phyloP scores from a whole-genome alignment of 2,888 invertebrate species.

The Eupithecia inturbata region DNA sequence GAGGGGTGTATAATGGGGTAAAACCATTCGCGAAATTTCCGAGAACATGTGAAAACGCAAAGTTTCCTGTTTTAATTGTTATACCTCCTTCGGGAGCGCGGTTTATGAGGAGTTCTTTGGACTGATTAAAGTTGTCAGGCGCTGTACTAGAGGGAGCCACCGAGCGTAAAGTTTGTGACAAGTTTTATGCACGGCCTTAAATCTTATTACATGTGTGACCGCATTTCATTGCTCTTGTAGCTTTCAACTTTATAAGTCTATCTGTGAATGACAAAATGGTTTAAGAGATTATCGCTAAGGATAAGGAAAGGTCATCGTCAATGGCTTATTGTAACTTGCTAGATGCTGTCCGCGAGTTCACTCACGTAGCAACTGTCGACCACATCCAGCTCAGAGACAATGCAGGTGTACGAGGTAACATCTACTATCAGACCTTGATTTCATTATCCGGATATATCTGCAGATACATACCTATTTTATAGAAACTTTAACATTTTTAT shows the following conservation, averaged over 20 bases:
- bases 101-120: slow-evolving; percentile 23
- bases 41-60: slow-evolving; percentile 45
- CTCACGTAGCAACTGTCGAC: background rate
- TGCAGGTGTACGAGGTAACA: no score
- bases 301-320: background rate
- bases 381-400: background rate
- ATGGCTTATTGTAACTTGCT: background rate
- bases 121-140: slow-evolving; percentile 41
- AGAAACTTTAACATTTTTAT: no score
- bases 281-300: background rate
- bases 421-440: background rate
- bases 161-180: slow-evolving; percentile 12
- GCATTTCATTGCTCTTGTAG: background rate
- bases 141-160: slow-evolving; percentile 2
- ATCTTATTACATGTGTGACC: slow-evolving; percentile 4
- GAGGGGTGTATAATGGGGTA: slow-evolving; percentile 17
- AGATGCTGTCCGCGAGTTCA: background rate
- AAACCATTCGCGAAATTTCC: slow-evolving; percentile 44
- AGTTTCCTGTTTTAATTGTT: slow-evolving; percentile 44
- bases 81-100: slow-evolving; percentile 37
- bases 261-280: background rate
- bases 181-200: slow-evolving; percentile 5
- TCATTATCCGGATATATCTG: no score
- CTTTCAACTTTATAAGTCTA: background rate
- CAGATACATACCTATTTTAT: background rate